Base-by-base conservation (phyloP, 2,113 vertebrate genomes). In the Cebidichthys violaceus region DNA sequence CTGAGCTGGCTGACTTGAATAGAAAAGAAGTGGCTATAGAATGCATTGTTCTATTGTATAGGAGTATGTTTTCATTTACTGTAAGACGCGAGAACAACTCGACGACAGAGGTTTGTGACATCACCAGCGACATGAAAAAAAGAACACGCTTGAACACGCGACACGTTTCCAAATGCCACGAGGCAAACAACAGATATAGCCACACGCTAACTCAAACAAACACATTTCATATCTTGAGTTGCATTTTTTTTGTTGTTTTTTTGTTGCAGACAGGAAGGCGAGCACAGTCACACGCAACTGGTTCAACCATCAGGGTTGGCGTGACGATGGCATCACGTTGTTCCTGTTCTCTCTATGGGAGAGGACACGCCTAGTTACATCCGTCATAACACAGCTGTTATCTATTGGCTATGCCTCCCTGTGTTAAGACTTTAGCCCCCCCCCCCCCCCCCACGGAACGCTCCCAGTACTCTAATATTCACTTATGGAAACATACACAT, bases 11-110 rank as follows among this genome's bases (percentile, higher is more conserved):
- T 64, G 60, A 64, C 43, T 13, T 84, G 59, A 90, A 89, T 75
- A n/a, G 81, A 64, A 64, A 70, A 74, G 62, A 77, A 81, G 72
- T 69, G 72, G 60, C 81, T 43, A 29, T 65, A 76, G 77, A 83
- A 80, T 60, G 77, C 82, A 86, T 90, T 85, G 88, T 91, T 87
- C 86, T 68, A 86, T 81, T 86, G 82, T 90, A 61, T 37, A 22
- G 39, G 20, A 20, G 22, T 31, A 22, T 70, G 81, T 88, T 78
- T 87, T 88, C 39, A 76, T 60, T 71, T 4, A 70, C 41, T 45
- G 71, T 41, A 6, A 35, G 41, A 55, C 57, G 73, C 60, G 37
- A 83, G 45, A 79, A 55, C 17, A 41, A 84, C 55, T 66, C 47
- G 22, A 82, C 43, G 54, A 37, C 62, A 74, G n/a, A 71, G 55